Percentiles rank a stretch among this genome's conserved stretches.
Evolutionary conservation across 2,113 vertebrate species (phyloP).

Genomic region (Tympanuchus pallidicinctus): DNA sequence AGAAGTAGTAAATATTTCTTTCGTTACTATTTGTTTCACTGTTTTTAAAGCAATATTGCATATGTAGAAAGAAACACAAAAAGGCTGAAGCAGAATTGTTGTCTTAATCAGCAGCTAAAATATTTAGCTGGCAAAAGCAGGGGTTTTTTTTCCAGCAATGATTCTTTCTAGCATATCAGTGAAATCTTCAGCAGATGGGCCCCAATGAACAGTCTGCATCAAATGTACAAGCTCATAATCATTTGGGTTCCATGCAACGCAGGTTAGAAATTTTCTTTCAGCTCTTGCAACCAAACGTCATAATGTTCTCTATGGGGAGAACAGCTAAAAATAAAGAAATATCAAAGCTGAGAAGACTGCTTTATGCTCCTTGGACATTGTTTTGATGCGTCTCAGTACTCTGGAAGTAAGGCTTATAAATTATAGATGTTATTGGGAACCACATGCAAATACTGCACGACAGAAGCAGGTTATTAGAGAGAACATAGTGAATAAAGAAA

Average conservation of each 20-base stretch:
- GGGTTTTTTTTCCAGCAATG: not conserved
- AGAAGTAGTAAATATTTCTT: not conserved
- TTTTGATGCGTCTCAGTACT: slow-evolving; percentile 17
- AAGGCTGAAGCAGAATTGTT: not conserved
- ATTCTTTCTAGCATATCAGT: not conserved
- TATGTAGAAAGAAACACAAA: not conserved
- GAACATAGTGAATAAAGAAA: not conserved
- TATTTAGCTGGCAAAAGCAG: fast-evolving
- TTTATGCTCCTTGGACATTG: slow-evolving; percentile 28
- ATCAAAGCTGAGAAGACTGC: slow-evolving; percentile 36
- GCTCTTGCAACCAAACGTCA: slow-evolving; percentile 28
- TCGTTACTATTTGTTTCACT: not conserved
- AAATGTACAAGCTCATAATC: not conserved
- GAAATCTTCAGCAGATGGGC: not conserved
- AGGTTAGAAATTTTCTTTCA: not conserved
- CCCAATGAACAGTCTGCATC: not conserved
- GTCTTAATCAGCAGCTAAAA: slow-evolving; percentile 16
- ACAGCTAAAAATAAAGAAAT: slow-evolving; percentile 63
- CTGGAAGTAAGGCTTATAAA: slow-evolving; percentile 40
- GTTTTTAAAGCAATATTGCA: not conserved
- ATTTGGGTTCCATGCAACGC: not conserved
- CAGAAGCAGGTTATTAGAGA: slow-evolving; percentile 48
- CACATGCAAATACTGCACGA: slow-evolving; percentile 23
- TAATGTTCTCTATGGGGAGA: not conserved
- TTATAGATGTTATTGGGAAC: slow-evolving; percentile 22